Conservation (phyloP, 1,140 invertebrate species). For the Sminthurinus signatus region DNA sequence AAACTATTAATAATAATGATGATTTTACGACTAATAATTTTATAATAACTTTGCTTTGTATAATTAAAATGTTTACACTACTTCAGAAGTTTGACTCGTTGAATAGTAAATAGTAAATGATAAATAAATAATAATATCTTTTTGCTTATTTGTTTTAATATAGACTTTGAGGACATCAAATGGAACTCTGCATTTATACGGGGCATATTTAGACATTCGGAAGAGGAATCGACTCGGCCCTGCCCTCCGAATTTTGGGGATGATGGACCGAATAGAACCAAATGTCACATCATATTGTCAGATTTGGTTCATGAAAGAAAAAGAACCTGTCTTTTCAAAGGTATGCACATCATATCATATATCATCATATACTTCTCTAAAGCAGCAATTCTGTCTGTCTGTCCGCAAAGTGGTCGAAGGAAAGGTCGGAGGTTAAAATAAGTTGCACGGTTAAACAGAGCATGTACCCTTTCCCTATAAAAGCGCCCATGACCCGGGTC, state of each 20-base stretch:
- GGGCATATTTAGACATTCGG: conserved; percentile 78
- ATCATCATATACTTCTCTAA: too few species aligned
- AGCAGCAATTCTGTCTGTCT: too few species aligned
- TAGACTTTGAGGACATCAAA: conserved; percentile 70
- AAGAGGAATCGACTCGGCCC: conserved; percentile 68
- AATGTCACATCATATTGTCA: conserved; percentile 75
- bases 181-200: conserved; percentile 81
- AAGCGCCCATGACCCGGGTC: too few species aligned
- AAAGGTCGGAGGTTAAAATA: too few species aligned
- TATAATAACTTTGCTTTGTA: neutral
- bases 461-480: too few species aligned
- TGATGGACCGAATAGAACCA: conserved; percentile 83
- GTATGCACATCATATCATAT: too few species aligned
- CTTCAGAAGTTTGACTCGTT: too few species aligned
- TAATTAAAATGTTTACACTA: too few species aligned
- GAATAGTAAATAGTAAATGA: too few species aligned
- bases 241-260: conserved; percentile 75
- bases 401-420: too few species aligned
- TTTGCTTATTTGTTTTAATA: conserved; percentile 42
- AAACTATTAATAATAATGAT: neutral
- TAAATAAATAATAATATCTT: too few species aligned
- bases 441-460: too few species aligned
- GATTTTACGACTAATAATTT: neutral
- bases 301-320: conserved; percentile 80
- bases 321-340: conserved; percentile 69